A percentile compares a stretch with the other conserved stretches of the same genome.
Conservation (phyloP, 2,113 vertebrate species). For the Petaurus breviceps region DNA sequence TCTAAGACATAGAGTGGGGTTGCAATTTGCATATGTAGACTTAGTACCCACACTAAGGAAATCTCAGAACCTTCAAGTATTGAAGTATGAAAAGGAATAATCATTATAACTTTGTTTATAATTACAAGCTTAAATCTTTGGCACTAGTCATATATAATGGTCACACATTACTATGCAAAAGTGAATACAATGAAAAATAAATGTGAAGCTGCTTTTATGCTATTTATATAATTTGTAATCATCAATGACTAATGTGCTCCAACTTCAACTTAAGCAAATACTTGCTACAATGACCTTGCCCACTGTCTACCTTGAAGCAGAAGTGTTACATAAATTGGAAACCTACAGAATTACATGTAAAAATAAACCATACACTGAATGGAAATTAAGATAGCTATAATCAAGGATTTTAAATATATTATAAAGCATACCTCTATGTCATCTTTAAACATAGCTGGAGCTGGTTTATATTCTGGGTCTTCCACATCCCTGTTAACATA, state of each 20-base stretch:
- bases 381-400: neutral
- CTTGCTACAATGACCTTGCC: neutral
- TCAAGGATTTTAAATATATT: neutral
- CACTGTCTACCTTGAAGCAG: neutral
- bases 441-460: slow-evolving; percentile 96
- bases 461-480: slow-evolving; percentile 98
- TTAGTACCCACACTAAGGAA: neutral
- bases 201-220: neutral
- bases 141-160: neutral
- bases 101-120: neutral
- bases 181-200: neutral
- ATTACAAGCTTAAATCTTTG: neutral
- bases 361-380: neutral
- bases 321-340: slow-evolving; percentile 31
- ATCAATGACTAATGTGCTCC: neutral
- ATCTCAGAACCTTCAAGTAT: neutral
- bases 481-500: slow-evolving; percentile 92
- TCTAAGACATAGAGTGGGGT: neutral
- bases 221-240: neutral
- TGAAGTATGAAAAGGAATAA: neutral
- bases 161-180: neutral
- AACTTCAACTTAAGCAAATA: neutral
- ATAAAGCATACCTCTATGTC: slow-evolving; percentile 92
- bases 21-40: neutral
- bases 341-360: slow-evolving; percentile 24